Base-by-base conservation (phyloP, 2,797 vertebrate genomes). In the Cossypha niveicapilla region DNA sequence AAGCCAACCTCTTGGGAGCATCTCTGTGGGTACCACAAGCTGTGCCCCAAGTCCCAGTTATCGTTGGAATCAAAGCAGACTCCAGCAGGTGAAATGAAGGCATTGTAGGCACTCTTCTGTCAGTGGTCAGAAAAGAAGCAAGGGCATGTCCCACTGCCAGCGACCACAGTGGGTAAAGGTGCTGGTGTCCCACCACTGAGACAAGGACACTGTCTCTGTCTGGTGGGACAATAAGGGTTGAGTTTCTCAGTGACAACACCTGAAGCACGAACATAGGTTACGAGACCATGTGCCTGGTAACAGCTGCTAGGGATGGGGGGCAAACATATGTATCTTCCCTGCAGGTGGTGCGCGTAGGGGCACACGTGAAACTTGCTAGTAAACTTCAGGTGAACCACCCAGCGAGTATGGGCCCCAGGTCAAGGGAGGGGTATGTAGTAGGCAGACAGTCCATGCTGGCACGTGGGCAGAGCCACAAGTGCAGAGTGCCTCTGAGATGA, bases 361-460 rank as follows among this genome's bases (percentile, higher is more conserved):
- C n/a, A 71, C 22, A 44, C 0, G 0, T 27, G 18, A 37, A 32
- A 71, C 8, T 44, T 61, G 32, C 27, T 22, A 25, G 39, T 15
- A 27, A 53, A 32, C 23, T 53, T 53, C 23, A 37, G 18, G 27
- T 44, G n/a, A 42, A 60, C 62, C 60, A 35, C 10, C 11, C 11
- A 70, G 27, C 0, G 0, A 62, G 10, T 22, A 42, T 3, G 30
- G 14, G 22, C 6, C 18, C 13, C 5, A 39, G 7, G 23, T 11
- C 0, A 3, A 68, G 34, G 23, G 24, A 88, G 27, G 18, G 8
- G 3, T 50, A 86, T 27, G 32, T 57, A 30, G 6, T 18, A 21
- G 32, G 28, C 15, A 80, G 28, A 44, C 9, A 80, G 30, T 45
- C 48, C 79, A 70, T 3, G 21, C 32, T 39, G 24, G 35, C 14